These are phyloP conservation scores for Enoplosus armatus DNA, from an alignment of 2,797 vertebrate genomes.

Conservation along the genomic window DNA sequence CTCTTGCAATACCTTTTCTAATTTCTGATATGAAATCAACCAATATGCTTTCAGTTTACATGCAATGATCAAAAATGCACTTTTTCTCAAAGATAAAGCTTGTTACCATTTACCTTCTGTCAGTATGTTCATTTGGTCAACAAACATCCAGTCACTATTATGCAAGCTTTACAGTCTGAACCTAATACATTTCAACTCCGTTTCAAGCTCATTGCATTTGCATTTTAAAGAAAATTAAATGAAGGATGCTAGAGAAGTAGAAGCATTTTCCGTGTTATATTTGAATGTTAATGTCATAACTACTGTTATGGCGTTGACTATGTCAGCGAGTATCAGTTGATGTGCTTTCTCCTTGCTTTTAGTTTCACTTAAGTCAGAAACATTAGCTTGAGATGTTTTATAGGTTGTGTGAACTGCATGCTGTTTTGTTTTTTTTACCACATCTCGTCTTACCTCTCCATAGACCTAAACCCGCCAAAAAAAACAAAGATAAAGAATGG, in stretches of 20 bases:
- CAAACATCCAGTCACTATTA: neutral
- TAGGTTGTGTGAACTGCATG: slow-evolving; percentile 77
- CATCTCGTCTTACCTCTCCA: slow-evolving; percentile 95
- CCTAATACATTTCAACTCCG: neutral
- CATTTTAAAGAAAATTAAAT: slow-evolving; percentile 10
- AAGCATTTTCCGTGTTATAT: slow-evolving; percentile 24
- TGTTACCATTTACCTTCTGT: neutral
- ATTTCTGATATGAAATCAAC: slow-evolving; percentile 31
- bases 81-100: neutral
- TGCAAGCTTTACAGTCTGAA: slow-evolving; percentile 39
- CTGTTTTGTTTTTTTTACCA: slow-evolving; percentile 74
- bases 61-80: slow-evolving; percentile 79
- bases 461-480: slow-evolving; percentile 91
- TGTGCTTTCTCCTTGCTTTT: slow-evolving; percentile 20
- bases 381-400: slow-evolving; percentile 25
- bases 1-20: slow-evolving; percentile 40
- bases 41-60: slow-evolving; percentile 63
- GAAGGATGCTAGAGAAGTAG: slow-evolving; percentile 30
- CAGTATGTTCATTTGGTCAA: slow-evolving; percentile 1
- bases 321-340: slow-evolving; percentile 19
- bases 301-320: slow-evolving; percentile 28
- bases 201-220: slow-evolving; percentile 35
- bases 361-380: slow-evolving; percentile 39
- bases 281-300: slow-evolving; percentile 24
- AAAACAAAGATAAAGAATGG: slow-evolving; percentile 85